Base-by-base conservation (phyloP, 2,888 invertebrate species). In the Andrena praecox region DNA sequence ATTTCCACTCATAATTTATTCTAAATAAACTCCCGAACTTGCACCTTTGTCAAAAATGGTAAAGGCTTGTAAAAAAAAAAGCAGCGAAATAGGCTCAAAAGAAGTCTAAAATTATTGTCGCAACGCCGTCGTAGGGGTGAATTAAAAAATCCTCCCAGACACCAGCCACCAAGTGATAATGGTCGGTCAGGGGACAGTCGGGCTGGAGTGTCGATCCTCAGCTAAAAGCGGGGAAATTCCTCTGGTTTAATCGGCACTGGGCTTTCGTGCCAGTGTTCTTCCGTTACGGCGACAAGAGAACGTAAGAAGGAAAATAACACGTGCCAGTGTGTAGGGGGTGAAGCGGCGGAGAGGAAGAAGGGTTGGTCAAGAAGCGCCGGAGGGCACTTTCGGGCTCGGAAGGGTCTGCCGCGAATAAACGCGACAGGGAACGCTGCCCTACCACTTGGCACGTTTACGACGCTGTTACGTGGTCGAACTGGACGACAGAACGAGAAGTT, bases 331-430 rank as follows among this genome's bases (percentile, higher is more conserved):
- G 12, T 16, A 12, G 35, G 42, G 56, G 63, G 29, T 66, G 31
- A 33, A 52, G 27, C 7, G 66, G 12, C 35, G n/a, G 52, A 63
- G 33, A 8, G n/a, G 48, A 24, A 50, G 7, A 48, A 29, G 78
- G 64, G 68, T 74, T 71, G 78, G 79, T 76, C 80, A 86, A 82
- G 78, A 80, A 86, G 85, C 77, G 80, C 71, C 86, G 54, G 71
- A 70, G 80, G 78, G 70, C 82, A 84, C 70, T 84, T 82, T 76
- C 75, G 69, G 76, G 33, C 77, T 73, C 78, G 27, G 24, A 71
- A 77, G 77, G 68, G 70, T 84, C 77, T 70, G 76, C 72, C 82
- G 74, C 83, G 81, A 75, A 75, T 77, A 83, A 77, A 74, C 77
- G 83, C 64, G 81, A 82, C 60, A 59, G 68, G 20, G 74, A 76